Percentiles rank a stretch among this genome's conserved stretches.
These are phyloP conservation scores for Stigmatopora nigra DNA, from an alignment of 2,113 vertebrate genomes.

Conservation along the genomic window DNA sequence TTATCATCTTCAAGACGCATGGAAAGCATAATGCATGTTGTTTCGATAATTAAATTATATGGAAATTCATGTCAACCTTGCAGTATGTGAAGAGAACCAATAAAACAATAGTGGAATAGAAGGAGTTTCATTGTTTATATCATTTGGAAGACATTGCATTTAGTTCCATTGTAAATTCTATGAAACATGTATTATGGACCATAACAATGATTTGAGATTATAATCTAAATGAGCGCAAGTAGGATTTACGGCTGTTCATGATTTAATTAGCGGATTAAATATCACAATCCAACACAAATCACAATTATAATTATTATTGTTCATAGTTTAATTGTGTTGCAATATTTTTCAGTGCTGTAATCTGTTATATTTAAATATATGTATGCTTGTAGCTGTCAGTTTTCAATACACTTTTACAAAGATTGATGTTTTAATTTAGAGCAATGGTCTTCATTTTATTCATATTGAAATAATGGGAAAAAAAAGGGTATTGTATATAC, in stretches of 20 bases:
- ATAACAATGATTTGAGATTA: neutral
- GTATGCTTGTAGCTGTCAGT: neutral
- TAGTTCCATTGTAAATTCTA: neutral
- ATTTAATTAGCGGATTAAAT: too few species aligned
- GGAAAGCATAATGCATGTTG: neutral
- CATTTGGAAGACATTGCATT: neutral
- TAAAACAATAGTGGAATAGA: too few species aligned
- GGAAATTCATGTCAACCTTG: too few species aligned
- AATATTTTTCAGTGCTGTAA: neutral
- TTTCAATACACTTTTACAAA: neutral
- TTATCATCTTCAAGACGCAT: constrained; percentile 6
- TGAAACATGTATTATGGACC: neutral
- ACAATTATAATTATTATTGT: too few species aligned
- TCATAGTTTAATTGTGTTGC: too few species aligned
- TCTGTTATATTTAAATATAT: neutral
- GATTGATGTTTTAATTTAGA: neutral
- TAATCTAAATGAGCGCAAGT: too few species aligned
- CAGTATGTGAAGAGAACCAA: too few species aligned
- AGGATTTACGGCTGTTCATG: too few species aligned
- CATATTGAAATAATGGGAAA: neutral
- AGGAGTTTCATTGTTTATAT: neutral
- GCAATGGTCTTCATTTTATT: neutral
- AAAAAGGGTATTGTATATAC: too few species aligned
- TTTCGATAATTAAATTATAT: neutral
- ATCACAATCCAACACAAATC: too few species aligned